Evolutionary conservation across 1,140 invertebrate genomes (phyloP), one percentile per base, ranked within the genome.

Genomic region (Zaprionus kolodkinae): DNA sequence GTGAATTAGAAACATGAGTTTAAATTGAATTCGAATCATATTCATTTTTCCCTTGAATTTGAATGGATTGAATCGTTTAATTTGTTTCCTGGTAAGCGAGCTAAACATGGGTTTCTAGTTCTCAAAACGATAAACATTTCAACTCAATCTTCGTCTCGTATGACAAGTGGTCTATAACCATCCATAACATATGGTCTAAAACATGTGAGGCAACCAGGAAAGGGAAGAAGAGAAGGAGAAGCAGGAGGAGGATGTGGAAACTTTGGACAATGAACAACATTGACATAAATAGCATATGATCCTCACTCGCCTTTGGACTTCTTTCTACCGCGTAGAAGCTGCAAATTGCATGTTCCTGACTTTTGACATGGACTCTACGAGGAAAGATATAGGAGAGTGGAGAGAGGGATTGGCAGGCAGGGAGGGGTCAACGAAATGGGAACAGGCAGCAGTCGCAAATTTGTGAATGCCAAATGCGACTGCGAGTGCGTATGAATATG

Each of bases 401-500:
- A 3, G 3, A 4, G 27, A 6, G 27, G 27, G 27, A 21, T 21
- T 21, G 21, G 21, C 11, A 13, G 38, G 36, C 21, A 12, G 36
- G 27, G 11, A 11, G 45, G 10, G 17, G 15, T 17, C 17, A 6
- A 12, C 21, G 10, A 50, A 25, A 50, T 50, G 45, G 17, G 11
- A 25, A 25, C 45, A 50, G 17, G 38, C 35, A 57, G 45, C 56
- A 65, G 38, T 25, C 21, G 63, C 63, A 66, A 33, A 35, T 55
- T 56, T 56, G 54, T 38, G 38, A 71, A 63, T 71, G 38, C 33
- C 40, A 63, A 45, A 25, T 54, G 5, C 13, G 35, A 59, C 38
- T 68, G 54, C 43, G 36, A 69, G 40, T 36, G 35, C 33, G 55
- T 48, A 61, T 40, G 45, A 61, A 54, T 57, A 17, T 9, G 56